These are phyloP conservation scores for Enteromius trimaculatus DNA, from an alignment of 2,797 vertebrate species.

Conservation along the genomic window DNA sequence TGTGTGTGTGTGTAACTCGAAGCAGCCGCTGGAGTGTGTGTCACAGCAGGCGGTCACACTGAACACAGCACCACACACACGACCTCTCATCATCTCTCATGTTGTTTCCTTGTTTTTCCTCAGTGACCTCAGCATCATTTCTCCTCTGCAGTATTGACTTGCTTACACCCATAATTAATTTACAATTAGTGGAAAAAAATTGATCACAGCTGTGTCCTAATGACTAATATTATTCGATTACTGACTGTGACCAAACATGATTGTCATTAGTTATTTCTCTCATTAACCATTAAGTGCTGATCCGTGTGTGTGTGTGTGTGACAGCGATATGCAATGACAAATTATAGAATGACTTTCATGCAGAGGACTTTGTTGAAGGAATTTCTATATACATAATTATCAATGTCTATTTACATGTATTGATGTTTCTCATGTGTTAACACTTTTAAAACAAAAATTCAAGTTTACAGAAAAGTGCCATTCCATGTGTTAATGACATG, in stretches of 20 bases:
- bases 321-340: not conserved
- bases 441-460: not conserved
- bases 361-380: slow-evolving; percentile 3
- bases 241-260: slow-evolving; percentile 31
- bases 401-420: not conserved
- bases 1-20: not conserved
- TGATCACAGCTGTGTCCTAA: slow-evolving; percentile 47
- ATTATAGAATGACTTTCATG: slow-evolving; percentile 30
- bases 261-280: slow-evolving; percentile 20
- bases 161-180: slow-evolving; percentile 41
- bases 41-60: slow-evolving; percentile 8
- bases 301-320: not conserved
- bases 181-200: slow-evolving; percentile 40
- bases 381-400: not conserved
- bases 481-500: not conserved
- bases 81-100: slow-evolving; percentile 1
- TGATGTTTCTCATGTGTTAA: not conserved
- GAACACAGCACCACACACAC: not conserved
- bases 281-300: not conserved
- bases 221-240: slow-evolving; percentile 45
- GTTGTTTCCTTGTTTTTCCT: not conserved
- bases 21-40: not conserved
- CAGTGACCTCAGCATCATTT: slow-evolving; percentile 18
- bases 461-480: not conserved
- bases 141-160: slow-evolving; percentile 25